Evolutionary conservation across 2,113 vertebrate genomes (phyloP).

Genomic region (Protomyctophum bolini): DNA sequence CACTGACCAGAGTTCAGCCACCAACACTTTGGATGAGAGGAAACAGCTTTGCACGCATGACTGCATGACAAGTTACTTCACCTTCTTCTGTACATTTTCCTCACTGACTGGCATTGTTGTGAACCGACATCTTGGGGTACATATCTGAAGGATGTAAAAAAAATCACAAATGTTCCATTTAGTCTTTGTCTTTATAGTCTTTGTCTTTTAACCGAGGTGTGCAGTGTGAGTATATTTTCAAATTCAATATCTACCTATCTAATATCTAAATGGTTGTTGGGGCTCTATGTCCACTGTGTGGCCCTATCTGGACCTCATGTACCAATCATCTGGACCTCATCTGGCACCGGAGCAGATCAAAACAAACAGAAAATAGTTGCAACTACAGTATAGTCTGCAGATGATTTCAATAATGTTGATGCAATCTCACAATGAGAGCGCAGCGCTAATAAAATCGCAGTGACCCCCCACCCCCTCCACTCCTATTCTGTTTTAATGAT

Average conservation of each 20-base stretch:
- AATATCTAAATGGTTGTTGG: no score
- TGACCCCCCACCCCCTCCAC: constrained; percentile 45
- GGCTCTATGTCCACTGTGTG: no score
- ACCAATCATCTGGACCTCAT: constrained; percentile 45
- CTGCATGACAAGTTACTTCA: constrained; percentile 22
- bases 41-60: constrained; percentile 53
- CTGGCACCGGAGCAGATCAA: constrained; percentile 20
- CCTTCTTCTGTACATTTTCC: neutral
- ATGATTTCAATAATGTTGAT: constrained; percentile 55
- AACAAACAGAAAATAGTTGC: constrained; percentile 44
- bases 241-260: no score
- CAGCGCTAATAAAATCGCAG: constrained; percentile 54
- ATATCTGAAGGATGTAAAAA: no score
- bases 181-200: no score
- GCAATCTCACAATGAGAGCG: constrained; percentile 43
- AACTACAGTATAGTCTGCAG: constrained; percentile 46
- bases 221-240: no score
- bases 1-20: constrained; percentile 47
- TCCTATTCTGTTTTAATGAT: constrained; percentile 51
- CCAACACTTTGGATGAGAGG: constrained; percentile 50
- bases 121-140: neutral
- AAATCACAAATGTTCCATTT: no score
- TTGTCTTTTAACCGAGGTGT: no score
- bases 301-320: no score
- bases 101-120: constrained; percentile 1